A percentile compares a stretch with the other conserved stretches of the same genome.
Conservation (phyloP, 2,113 vertebrate genomes). For the Scatophagus argus region DNA sequence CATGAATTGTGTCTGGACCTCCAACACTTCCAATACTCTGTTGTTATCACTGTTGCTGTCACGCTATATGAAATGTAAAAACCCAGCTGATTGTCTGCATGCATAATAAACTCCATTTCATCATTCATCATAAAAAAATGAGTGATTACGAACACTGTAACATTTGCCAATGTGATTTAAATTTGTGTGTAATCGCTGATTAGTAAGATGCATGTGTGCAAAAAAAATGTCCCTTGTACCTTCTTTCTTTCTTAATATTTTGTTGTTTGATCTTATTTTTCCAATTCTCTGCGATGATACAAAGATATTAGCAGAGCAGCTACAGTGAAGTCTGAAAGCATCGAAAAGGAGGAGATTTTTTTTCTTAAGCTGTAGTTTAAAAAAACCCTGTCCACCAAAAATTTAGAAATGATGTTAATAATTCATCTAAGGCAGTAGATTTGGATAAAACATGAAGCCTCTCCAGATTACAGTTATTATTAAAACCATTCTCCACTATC, state of each 20-base stretch:
- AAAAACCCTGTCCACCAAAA: not conserved
- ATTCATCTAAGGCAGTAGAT: not conserved
- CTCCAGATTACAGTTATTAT: not conserved
- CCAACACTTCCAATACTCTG: too few species aligned
- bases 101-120: constrained; percentile 2
- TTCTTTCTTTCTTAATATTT: not conserved
- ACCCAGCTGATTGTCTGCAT: constrained; percentile 20
- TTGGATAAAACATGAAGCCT: not conserved
- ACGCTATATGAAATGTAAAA: constrained; percentile 60
- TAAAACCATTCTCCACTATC: not conserved
- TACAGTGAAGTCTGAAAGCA: too few species aligned
- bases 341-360: not conserved
- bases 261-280: not conserved
- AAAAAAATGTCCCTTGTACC: too few species aligned
- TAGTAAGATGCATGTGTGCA: not conserved
- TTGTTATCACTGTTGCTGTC: too few species aligned
- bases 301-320: too few species aligned
- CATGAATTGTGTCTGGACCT: too few species aligned
- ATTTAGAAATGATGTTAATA: not conserved
- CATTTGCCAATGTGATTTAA: not conserved
- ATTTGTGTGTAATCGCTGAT: too few species aligned
- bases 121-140: too few species aligned
- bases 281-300: too few species aligned
- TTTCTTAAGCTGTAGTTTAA: too few species aligned
- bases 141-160: not conserved